These are phyloP conservation scores for Cabera pusaria DNA, from an alignment of 2,888 invertebrate genomes.

Conservation along the genomic window DNA sequence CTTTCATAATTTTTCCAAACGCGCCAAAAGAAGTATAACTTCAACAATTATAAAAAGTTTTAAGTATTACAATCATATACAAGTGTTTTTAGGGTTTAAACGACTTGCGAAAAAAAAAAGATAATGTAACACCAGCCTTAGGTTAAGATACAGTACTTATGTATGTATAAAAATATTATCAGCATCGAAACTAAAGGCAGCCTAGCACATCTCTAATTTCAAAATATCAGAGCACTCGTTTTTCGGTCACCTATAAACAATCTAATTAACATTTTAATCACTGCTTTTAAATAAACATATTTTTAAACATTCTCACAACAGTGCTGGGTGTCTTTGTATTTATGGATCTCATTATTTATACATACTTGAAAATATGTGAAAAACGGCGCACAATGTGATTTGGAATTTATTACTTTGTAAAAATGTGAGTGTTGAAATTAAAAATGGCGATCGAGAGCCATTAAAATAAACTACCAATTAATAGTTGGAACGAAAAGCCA, in stretches of 20 bases:
- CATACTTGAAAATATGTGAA: slow-evolving; percentile 3
- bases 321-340: slow-evolving; percentile 3
- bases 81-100: too few species aligned
- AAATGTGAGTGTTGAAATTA: background rate
- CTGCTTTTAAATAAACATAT: background rate
- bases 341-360: slow-evolving; percentile 13
- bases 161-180: too few species aligned
- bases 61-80: too few species aligned
- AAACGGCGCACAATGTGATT: slow-evolving; percentile 17
- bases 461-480: too few species aligned
- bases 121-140: slow-evolving; percentile 8
- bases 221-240: background rate
- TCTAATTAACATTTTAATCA: background rate
- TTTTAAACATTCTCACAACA: slow-evolving; percentile 1
- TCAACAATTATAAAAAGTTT: too few species aligned
- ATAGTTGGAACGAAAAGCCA: too few species aligned
- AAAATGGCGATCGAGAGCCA: slow-evolving; percentile 1
- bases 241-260: background rate
- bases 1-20: too few species aligned
- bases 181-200: too few species aligned
- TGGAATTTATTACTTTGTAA: slow-evolving; percentile 1
- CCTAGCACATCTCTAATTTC: too few species aligned
- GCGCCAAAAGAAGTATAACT: too few species aligned
- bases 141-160: background rate
- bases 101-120: background rate